These are phyloP conservation scores for Gastrophysa polygoni DNA, from an alignment of 2,888 invertebrate species.

Conservation along the genomic window DNA sequence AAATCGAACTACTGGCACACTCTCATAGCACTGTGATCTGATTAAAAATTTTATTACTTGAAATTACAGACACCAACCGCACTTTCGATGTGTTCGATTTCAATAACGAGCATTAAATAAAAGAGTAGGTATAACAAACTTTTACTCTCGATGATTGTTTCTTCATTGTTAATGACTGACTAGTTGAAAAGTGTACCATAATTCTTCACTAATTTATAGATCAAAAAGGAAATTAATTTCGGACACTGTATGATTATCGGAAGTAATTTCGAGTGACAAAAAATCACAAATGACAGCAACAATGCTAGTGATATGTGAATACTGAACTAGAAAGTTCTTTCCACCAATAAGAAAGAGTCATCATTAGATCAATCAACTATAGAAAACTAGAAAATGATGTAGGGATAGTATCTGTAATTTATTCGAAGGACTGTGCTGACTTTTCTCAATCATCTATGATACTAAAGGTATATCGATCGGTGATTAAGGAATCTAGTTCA, in stretches of 20 bases:
- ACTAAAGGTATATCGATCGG: neutral
- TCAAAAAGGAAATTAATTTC: conserved; percentile 12
- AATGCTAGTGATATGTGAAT: neutral
- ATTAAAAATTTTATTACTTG: conserved; percentile 2
- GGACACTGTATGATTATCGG: conserved; percentile 7
- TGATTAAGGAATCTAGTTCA: neutral
- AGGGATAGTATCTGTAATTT: neutral
- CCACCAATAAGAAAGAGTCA: neutral
- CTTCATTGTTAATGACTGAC: conserved; percentile 9
- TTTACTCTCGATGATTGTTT: conserved; percentile 14
- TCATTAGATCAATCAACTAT: neutral
- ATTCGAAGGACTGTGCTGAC: neutral
- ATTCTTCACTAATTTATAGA: neutral
- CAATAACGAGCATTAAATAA: conserved; percentile 1
- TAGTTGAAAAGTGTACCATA: neutral
- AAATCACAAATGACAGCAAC: too few relatives aligned
- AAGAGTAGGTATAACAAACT: conserved; percentile 5
- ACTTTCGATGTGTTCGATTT: conserved; percentile 12
- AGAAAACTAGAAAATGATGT: neutral
- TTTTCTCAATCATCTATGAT: neutral
- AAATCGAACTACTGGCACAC: neutral
- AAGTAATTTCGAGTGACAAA: conserved; percentile 2
- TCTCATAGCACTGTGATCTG: neutral
- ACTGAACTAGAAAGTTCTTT: neutral
- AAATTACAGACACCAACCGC: neutral